These are phyloP conservation scores for Enteromius fasciolatus DNA, from an alignment of 2,797 vertebrate species.

Conservation along the genomic window DNA sequence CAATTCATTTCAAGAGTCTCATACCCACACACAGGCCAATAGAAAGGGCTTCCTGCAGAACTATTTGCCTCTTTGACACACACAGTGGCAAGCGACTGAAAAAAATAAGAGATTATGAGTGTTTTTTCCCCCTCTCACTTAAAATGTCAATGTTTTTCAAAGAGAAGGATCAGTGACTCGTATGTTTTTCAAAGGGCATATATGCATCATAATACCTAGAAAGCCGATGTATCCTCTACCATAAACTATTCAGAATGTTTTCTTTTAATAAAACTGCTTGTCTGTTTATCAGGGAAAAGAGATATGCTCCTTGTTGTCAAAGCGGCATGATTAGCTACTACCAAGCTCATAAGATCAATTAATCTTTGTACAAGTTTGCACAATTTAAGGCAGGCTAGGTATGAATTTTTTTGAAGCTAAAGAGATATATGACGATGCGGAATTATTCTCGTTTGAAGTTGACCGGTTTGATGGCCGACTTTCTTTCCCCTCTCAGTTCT, in stretches of 20 bases:
- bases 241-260: slow-evolving; percentile 44
- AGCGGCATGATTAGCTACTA: slow-evolving; percentile 17
- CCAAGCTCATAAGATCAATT: slow-evolving; percentile 13
- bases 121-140: slow-evolving; percentile 71
- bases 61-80: slow-evolving; percentile 70
- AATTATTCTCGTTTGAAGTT: slow-evolving; percentile 72
- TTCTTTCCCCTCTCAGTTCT: slow-evolving; percentile 60
- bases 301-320: slow-evolving; percentile 26
- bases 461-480: slow-evolving; percentile 19
- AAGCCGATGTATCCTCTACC: slow-evolving; percentile 12
- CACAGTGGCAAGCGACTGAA: slow-evolving; percentile 76
- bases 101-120: slow-evolving; percentile 74
- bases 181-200: slow-evolving; percentile 79
- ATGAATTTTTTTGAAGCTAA: not conserved
- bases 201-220: slow-evolving; percentile 66
- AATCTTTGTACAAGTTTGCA: slow-evolving; percentile 12
- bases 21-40: slow-evolving; percentile 57
- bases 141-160: slow-evolving; percentile 83
- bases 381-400: slow-evolving; percentile 33
- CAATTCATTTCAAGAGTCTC: slow-evolving; percentile 61
- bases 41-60: slow-evolving; percentile 66
- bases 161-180: slow-evolving; percentile 78
- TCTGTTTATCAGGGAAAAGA: slow-evolving; percentile 4
- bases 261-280: slow-evolving; percentile 33
- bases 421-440: slow-evolving; percentile 58